Percentiles rank a stretch among this genome's conserved stretches.
Conservation (phyloP, 2,888 invertebrate species). For the Phymatocera aterrima region DNA sequence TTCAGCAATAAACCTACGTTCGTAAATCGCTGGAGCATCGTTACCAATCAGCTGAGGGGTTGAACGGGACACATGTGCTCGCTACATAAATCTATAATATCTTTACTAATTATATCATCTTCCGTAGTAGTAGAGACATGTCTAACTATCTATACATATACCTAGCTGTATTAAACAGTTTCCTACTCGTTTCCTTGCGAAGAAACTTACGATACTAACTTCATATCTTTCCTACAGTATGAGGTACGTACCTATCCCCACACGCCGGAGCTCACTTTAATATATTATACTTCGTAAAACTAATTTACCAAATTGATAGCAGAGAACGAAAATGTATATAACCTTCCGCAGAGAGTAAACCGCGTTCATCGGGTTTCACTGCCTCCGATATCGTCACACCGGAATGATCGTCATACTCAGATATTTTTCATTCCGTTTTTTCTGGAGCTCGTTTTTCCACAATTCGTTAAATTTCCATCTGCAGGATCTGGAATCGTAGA, state of each 20-base stretch:
- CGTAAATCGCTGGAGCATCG: neutral
- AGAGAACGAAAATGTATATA: neutral
- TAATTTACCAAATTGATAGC: conserved; percentile 33
- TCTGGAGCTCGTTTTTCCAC: neutral
- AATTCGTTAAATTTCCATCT: no score
- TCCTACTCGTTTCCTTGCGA: conserved; percentile 24
- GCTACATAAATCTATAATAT: conserved; percentile 33
- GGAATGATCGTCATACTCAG: no score
- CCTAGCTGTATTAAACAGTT: no score
- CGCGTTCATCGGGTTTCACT: no score
- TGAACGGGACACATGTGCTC: conserved; percentile 44
- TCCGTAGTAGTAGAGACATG: no score
- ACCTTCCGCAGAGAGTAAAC: no score
- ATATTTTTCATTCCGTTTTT: neutral
- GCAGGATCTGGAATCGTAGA: no score
- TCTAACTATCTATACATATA: no score
- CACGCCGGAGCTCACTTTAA: neutral
- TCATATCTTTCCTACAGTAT: conserved; percentile 8
- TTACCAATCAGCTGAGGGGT: conserved; percentile 26
- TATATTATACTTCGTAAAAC: conserved; percentile 20
- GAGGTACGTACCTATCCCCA: no score
- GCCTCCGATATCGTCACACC: no score
- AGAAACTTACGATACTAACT: conserved; percentile 32
- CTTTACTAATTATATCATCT: conserved; percentile 41
- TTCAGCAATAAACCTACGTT: conserved; percentile 34